phyloP scores from a whole-genome alignment of 1,140 invertebrate genomes.

The Campoletis sonorensis region DNA sequence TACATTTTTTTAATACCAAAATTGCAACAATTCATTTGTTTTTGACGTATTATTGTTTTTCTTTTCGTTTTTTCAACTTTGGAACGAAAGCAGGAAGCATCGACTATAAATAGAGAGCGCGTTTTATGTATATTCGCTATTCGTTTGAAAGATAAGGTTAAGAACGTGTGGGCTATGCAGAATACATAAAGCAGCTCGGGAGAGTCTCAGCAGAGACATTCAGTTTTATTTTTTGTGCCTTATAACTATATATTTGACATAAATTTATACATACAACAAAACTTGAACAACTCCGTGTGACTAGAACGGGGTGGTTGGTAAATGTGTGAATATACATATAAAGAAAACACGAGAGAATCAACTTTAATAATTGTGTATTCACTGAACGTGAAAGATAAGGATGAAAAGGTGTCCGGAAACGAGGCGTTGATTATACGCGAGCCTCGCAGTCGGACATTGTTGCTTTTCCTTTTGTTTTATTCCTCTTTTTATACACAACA shows the following conservation, averaged over 20 bases:
- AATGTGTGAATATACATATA: neutral
- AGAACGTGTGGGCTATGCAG: constrained; percentile 2
- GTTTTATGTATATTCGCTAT: constrained; percentile 8
- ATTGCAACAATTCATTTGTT: neutral
- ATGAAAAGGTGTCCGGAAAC: constrained; percentile 54
- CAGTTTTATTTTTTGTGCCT: neutral
- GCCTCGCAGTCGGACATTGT: constrained; percentile 4
- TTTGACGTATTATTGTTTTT: no score
- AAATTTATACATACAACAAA: neutral
- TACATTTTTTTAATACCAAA: no score
- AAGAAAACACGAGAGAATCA: constrained; percentile 1
- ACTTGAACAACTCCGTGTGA: neutral
- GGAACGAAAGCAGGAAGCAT: neutral
- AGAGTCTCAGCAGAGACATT: neutral
- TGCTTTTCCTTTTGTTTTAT: neutral
- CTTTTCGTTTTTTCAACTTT: neutral
- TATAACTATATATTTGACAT: neutral
- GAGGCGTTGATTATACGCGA: constrained; percentile 49
- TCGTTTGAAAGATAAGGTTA: neutral
- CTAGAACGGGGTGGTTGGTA: neutral
- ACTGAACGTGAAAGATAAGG: constrained; percentile 53
- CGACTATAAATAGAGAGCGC: constrained; percentile 1
- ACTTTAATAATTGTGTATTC: constrained; percentile 54
- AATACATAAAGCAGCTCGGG: neutral
- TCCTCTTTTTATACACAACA: neutral